Evolutionary conservation across 1,140 invertebrate species (phyloP), one percentile per base, ranked within the genome.

Genomic region (Hormaphis cornu): DNA sequence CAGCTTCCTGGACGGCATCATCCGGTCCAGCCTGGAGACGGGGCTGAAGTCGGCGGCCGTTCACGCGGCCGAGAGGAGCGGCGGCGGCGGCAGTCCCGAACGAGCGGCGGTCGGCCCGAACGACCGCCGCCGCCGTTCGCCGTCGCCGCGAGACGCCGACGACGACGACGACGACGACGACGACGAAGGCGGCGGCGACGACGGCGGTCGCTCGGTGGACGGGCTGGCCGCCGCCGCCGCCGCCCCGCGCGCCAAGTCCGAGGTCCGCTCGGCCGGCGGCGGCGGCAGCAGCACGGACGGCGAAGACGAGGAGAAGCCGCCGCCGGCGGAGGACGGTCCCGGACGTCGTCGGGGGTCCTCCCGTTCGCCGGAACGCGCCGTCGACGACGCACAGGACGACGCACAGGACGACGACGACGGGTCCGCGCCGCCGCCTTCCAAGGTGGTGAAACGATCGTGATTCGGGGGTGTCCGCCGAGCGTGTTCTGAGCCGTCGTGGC

Each of bases 1-100:
- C 3, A 86, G 83, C 71, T 88, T 90, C 75, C 78, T 90, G 56
- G 89, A 90, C 74, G 89, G 87, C 58, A 87, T 91, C 70, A 91
- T 91, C 74, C 81, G 89, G 71, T 89, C 88, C 72, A 88, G 85
- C 74, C 79, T 89, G 24, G 87, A 89, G 74, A 84, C 83, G 61
- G 83, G 80, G 20, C 83, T 83, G 0, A 72, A 70, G 40, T 50
- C 61, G 18, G 54, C 37, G 26, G 69, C 50, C 1, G 46, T 10
- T 14, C 58, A 61, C 10, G 37, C 20, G 4, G 58, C 37, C 40
- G n/a, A 6, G 14, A 16, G 28, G 2, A 14, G 28, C 35, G 37
- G 12, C 20, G 6, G 10, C n/a, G 26, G 30, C 18, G 26, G 26
- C 26, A 46, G 28, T 20, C 26, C 20, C 20, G 30, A 66, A 35